A percentile compares a stretch with the other conserved stretches of the same genome.
These are phyloP conservation scores for Dipodomys merriami DNA, from an alignment of 2,113 vertebrate genomes.

Conservation along the genomic window DNA sequence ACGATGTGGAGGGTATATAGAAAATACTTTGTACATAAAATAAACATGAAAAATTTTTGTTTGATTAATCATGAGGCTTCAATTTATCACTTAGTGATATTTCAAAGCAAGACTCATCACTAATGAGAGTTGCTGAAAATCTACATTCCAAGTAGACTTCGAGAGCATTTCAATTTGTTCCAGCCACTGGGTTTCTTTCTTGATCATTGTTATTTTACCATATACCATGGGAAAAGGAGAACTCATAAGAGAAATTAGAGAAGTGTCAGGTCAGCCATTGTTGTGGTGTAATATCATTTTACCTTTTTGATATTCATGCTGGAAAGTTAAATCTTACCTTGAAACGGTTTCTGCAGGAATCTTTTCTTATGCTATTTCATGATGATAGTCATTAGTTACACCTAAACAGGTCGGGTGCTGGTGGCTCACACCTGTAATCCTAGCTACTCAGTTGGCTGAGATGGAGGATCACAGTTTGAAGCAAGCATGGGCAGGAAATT, in stretches of 20 bases:
- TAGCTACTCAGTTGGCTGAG: no score
- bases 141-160: neutral
- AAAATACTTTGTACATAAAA: neutral
- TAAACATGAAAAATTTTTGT: constrained; percentile 37
- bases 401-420: neutral
- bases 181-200: constrained; percentile 14
- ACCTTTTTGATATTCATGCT: neutral
- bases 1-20: neutral
- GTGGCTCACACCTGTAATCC: no score
- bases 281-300: neutral
- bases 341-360: neutral
- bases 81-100: constrained; percentile 42
- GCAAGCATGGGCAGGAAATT: no score
- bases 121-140: neutral
- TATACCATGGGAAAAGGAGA: neutral
- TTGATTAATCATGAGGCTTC: constrained; percentile 19
- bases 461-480: no score
- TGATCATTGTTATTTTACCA: neutral
- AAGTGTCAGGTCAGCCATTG: neutral
- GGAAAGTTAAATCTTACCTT: neutral
- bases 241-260: neutral
- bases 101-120: constrained; percentile 18
- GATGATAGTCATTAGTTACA: neutral
- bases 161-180: constrained; percentile 21
- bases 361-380: neutral